phyloP scores from a whole-genome alignment of 2,888 invertebrate species.

The Gibbula magus region DNA sequence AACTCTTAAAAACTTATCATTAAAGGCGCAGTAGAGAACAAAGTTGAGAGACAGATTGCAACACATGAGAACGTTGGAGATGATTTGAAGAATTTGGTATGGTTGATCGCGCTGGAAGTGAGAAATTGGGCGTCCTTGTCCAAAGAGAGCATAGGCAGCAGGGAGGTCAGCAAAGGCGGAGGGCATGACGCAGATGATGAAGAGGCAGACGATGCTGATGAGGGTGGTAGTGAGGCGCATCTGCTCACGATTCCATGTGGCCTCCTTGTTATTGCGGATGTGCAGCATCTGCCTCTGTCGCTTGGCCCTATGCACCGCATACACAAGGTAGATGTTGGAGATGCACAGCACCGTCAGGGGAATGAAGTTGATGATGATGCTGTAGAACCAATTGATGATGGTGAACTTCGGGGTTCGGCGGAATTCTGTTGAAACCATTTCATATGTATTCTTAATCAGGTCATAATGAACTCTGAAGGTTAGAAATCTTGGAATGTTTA shows the following conservation, averaged over 20 bases:
- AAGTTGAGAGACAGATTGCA: constrained; percentile 70
- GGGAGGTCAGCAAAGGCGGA: constrained; percentile 66
- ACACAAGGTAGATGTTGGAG: constrained; percentile 63
- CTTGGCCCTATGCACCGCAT: constrained; percentile 59
- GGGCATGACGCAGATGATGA: constrained; percentile 68
- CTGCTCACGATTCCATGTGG: constrained; percentile 65
- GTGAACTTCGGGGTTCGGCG: constrained; percentile 45
- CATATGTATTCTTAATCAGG: constrained; percentile 32
- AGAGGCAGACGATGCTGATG: constrained; percentile 68
- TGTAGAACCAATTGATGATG: constrained; percentile 63
- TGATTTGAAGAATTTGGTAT: constrained; percentile 54
- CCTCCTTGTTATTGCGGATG: constrained; percentile 57
- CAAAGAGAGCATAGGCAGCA: constrained; percentile 64
- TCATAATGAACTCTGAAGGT: constrained; percentile 45
- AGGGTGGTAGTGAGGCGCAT: constrained; percentile 67
- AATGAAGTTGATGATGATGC: constrained; percentile 58
- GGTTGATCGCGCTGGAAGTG: constrained; percentile 53
- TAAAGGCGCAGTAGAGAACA: constrained; percentile 71
- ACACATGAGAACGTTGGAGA: constrained; percentile 66
- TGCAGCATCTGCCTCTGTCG: constrained; percentile 51
- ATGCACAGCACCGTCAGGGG: constrained; percentile 58
- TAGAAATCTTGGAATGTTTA: constrained; percentile 68
- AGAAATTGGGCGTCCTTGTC: constrained; percentile 29
- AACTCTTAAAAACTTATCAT: constrained; percentile 60
- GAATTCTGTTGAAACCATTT: constrained; percentile 51